Evolutionary conservation across 2,797 vertebrate species (phyloP), one percentile per base, ranked within the genome.

Genomic region (Catostomus latipinnis): DNA sequence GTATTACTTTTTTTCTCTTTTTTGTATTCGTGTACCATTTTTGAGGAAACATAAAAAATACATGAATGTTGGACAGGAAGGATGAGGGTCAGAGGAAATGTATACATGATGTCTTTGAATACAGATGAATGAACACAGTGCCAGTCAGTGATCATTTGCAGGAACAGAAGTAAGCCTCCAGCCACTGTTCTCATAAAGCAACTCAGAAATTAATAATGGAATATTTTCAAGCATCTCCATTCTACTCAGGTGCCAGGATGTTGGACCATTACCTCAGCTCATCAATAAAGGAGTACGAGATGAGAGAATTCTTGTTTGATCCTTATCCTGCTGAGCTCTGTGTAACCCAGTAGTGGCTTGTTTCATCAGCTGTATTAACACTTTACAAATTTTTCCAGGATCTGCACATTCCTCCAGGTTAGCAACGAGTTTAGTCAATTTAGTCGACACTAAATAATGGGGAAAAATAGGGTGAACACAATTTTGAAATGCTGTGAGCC

Each of bases 41-140:
- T 86, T 16, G 69, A 54, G 18, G 11, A 63, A 6, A 10, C 77
- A 91, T 93, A 84, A 74, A 90, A 88, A 86, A 91, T 91, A 84
- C 86, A 91, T 90, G 87, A 90, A 78, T 83, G 76, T 84, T 13
- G 69, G 85, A 86, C 85, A 86, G 61, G 53, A 58, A 68, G 78
- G 61, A 70, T 80, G 69, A 83, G 34, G 72, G 45, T 12, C 49
- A 66, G 13, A 16, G 49, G 60, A 43, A 57, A 53, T 52, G 50
- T 34, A 34, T 34, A 34, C 34, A 34, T 34, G 6, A 76, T 87
- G 18, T 78, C 82, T 82, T 72, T 77, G 85, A 90, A 90, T 91
- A 89, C 83, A 89, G 85, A 91, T 85, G 80, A 75, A 74, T 7
- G 18, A 13, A 62, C 71, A 74, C 76, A 52, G 76, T 50, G 63